Conservation (phyloP, 1,140 invertebrate species). For the Trichomalopsis sarcophagae region DNA sequence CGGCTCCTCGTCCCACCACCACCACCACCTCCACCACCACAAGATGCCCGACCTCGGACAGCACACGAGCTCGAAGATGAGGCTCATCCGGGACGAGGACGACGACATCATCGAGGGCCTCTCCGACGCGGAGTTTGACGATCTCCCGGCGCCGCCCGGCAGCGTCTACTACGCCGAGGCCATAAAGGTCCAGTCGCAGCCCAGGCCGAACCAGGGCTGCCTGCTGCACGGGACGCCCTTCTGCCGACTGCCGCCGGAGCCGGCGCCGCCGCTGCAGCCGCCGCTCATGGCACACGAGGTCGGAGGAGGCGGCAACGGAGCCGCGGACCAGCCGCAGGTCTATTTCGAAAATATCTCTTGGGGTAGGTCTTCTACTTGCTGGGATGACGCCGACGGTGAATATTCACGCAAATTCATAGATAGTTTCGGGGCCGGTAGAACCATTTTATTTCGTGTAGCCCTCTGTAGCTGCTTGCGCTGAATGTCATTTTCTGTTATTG, state of each 20-base stretch:
- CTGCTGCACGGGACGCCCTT: constrained; percentile 65
- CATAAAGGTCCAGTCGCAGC: constrained; percentile 33
- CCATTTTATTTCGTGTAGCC: no score
- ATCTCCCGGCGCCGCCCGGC: constrained; percentile 47
- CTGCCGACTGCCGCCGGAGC: constrained; percentile 59
- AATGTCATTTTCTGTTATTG: no score
- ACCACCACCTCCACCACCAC: neutral
- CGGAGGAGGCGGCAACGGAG: constrained; percentile 22
- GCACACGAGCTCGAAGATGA: constrained; percentile 60
- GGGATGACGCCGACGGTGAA: neutral
- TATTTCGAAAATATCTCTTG: constrained; percentile 73
- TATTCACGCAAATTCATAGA: neutral
- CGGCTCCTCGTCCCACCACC: constrained; percentile 42
- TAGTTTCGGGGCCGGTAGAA: neutral
- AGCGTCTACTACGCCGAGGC: constrained; percentile 47
- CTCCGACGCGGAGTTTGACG: constrained; percentile 67
- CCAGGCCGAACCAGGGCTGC: constrained; percentile 58
- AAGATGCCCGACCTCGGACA: constrained; percentile 44
- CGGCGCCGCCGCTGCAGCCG: constrained; percentile 36
- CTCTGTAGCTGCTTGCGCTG: no score
- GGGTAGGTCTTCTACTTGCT: constrained; percentile 66
- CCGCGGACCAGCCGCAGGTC: constrained; percentile 53
- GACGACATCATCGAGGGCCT: constrained; percentile 59
- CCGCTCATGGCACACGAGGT: constrained; percentile 62
- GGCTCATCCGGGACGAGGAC: constrained; percentile 58